Conservation (phyloP, 2,888 invertebrate species). For the Trisateles emortualis region DNA sequence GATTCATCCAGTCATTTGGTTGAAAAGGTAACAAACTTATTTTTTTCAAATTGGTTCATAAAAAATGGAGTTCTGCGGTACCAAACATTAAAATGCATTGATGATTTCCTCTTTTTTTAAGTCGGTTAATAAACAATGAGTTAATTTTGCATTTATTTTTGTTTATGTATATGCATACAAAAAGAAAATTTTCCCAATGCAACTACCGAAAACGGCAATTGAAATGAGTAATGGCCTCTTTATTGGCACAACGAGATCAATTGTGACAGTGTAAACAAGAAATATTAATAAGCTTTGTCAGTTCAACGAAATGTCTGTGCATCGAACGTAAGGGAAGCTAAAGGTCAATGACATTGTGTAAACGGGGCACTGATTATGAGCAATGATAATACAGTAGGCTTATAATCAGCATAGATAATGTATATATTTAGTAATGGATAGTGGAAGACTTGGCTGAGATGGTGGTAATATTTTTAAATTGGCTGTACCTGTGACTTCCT, state of each 20-base stretch:
- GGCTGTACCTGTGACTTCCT: too few species aligned
- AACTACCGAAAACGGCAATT: constrained; percentile 14
- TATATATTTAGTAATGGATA: background rate
- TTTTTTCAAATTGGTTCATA: too few species aligned
- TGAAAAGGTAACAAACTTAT: too few species aligned
- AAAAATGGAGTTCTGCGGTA: too few species aligned
- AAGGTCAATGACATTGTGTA: constrained; percentile 59
- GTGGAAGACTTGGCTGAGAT: too few species aligned
- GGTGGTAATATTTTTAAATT: too few species aligned
- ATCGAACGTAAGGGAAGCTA: constrained; percentile 59
- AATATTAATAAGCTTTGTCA: constrained; percentile 47
- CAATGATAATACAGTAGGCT: constrained; percentile 13
- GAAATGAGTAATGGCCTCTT: constrained; percentile 39
- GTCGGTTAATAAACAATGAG: too few species aligned
- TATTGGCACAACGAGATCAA: constrained; percentile 49
- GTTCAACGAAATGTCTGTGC: constrained; percentile 34
- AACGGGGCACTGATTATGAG: constrained; percentile 50
- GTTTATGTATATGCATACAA: too few species aligned
- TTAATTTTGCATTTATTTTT: too few species aligned
- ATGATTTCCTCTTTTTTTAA: too few species aligned
- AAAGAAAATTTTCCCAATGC: background rate
- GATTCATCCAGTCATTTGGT: too few species aligned
- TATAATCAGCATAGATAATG: background rate
- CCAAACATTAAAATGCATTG: too few species aligned
- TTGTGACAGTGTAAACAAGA: constrained; percentile 47